Evolutionary conservation across 2,888 invertebrate species (phyloP).

Genomic region (Hydropsyche betteni): DNA sequence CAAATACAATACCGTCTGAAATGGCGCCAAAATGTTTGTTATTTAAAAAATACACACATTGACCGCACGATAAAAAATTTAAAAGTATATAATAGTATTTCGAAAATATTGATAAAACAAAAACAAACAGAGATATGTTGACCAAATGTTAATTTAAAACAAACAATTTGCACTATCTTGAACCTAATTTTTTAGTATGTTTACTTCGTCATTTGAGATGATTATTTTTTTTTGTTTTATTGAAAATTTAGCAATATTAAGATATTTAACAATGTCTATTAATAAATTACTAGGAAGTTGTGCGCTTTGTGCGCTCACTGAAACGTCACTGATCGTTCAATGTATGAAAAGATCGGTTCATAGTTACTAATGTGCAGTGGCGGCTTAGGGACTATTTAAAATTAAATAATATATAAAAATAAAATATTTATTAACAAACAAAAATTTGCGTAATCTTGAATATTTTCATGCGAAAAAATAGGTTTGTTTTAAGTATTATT

Average conservation of each 20-base stretch:
- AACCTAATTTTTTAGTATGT: too few relatives aligned
- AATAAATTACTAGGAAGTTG: slow-evolving; percentile 10
- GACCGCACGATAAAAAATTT: neutral
- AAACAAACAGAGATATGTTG: too few relatives aligned
- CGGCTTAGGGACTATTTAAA: neutral
- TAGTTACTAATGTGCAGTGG: slow-evolving; percentile 22
- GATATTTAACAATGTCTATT: neutral
- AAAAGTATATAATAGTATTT: neutral
- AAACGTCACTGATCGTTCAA: slow-evolving; percentile 36
- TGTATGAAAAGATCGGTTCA: slow-evolving; percentile 32
- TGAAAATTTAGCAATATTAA: neutral
- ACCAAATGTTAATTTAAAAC: too few relatives aligned
- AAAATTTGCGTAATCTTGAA: neutral
- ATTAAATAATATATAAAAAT: neutral
- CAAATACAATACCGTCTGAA: too few relatives aligned
- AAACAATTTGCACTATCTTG: too few relatives aligned
- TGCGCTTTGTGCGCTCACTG: slow-evolving; percentile 15
- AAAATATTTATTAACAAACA: neutral
- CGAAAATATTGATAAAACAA: neutral
- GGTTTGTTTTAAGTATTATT: too few relatives aligned
- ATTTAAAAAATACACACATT: neutral
- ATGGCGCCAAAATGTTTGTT: too few relatives aligned
- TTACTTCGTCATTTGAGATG: neutral
- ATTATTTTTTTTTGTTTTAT: neutral
- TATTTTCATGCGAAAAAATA: too few relatives aligned